Percentiles rank a stretch among this genome's conserved stretches.
These are phyloP conservation scores for Acanthisitta chloris DNA, from an alignment of 2,113 vertebrate genomes.

Conservation along the genomic window DNA sequence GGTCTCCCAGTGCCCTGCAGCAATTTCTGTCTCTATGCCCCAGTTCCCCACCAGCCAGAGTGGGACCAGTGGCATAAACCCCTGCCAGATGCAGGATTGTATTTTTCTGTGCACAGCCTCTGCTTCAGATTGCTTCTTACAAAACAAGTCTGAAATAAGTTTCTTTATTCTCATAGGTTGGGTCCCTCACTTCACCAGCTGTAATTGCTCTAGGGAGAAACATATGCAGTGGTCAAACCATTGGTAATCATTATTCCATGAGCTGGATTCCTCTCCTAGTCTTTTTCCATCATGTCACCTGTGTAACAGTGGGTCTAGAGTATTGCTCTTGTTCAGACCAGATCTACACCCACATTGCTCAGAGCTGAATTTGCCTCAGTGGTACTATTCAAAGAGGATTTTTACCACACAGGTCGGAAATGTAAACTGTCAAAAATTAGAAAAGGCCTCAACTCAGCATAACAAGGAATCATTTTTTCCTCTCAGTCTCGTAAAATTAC, in stretches of 20 bases:
- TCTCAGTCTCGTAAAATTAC: conserved; percentile 7
- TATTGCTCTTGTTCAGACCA: neutral
- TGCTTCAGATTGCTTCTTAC: neutral
- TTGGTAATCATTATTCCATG: neutral
- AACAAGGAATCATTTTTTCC: conserved; percentile 7
- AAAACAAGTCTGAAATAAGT: neutral
- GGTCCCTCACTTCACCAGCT: neutral
- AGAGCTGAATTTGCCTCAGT: conserved; percentile 37
- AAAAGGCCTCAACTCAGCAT: conserved; percentile 28
- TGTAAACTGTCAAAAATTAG: conserved; percentile 40
- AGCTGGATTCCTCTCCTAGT: neutral
- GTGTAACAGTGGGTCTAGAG: neutral
- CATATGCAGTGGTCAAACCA: neutral
- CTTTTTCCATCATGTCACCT: neutral
- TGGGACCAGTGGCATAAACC: neutral
- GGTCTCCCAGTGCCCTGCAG: neutral
- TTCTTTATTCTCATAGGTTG: neutral
- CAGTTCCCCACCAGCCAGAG: neutral
- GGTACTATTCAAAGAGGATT: conserved; percentile 8
- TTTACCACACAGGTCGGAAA: conserved; percentile 29
- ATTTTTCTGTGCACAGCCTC: neutral
- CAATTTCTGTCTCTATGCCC: neutral
- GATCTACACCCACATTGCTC: conserved; percentile 9
- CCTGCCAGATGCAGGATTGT: rapidly evolving
- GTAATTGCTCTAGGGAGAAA: neutral